These are phyloP conservation scores for Calephelis virginiensis DNA, from an alignment of 1,140 invertebrate species.

Conservation along the genomic window DNA sequence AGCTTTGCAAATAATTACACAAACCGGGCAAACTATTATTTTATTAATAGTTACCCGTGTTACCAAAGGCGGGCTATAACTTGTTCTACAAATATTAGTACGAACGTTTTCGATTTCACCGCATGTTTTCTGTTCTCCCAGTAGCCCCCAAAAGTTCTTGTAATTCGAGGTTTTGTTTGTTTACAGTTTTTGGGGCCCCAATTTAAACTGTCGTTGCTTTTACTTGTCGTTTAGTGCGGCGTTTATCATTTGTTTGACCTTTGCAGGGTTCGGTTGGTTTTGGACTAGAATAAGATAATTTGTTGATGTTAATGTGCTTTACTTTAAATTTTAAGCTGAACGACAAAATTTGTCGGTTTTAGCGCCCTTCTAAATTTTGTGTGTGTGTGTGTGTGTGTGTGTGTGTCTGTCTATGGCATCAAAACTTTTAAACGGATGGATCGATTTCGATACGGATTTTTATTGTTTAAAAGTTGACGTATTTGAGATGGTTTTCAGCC, in stretches of 20 bases:
- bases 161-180: slow-evolving; percentile 59
- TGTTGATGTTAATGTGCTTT: slow-evolving; percentile 34
- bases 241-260: slow-evolving; percentile 48
- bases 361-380: not conserved
- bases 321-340: slow-evolving; percentile 4
- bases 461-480: not conserved
- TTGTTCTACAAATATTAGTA: slow-evolving; percentile 49
- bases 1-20: slow-evolving; percentile 13
- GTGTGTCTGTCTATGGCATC: too few species aligned
- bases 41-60: slow-evolving; percentile 26
- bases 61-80: slow-evolving; percentile 25
- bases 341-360: not conserved
- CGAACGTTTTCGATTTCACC: slow-evolving; percentile 51
- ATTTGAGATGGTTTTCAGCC: too few species aligned
- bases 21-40: slow-evolving; percentile 12
- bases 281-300: slow-evolving; percentile 47
- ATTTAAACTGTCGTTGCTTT: slow-evolving; percentile 74
- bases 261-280: not conserved
- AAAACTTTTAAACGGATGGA: too few species aligned
- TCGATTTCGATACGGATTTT: not conserved
- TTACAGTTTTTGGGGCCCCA: slow-evolving; percentile 67
- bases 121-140: slow-evolving; percentile 60
- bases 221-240: slow-evolving; percentile 72
- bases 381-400: too few species aligned
- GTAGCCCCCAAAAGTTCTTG: slow-evolving; percentile 55